Percentiles rank a stretch among this genome's conserved stretches.
These are phyloP conservation scores for Lissocephala sabroskyi DNA, from an alignment of 2,888 invertebrate species.

Conservation along the genomic window DNA sequence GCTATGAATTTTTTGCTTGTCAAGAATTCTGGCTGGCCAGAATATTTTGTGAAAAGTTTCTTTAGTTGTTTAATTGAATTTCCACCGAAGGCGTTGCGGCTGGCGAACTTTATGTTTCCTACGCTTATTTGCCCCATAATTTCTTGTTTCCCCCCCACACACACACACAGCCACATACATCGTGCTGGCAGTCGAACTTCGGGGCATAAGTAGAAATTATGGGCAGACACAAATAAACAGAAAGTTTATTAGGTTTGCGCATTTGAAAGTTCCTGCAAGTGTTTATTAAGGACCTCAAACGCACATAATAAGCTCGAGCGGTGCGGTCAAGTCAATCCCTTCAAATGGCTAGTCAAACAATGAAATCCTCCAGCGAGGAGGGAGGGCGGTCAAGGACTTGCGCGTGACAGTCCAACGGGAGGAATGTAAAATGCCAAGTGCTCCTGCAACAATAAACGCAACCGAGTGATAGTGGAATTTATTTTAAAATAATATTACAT, in stretches of 20 bases:
- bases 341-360: constrained; percentile 20
- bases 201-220: constrained; percentile 30
- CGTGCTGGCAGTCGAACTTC: neutral
- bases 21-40: too few relatives aligned
- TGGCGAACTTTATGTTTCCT: constrained; percentile 9
- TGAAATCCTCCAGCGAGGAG: constrained; percentile 63
- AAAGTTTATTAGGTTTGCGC: too few relatives aligned
- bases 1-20: too few relatives aligned
- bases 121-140: constrained; percentile 8
- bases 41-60: constrained; percentile 35
- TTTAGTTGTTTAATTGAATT: constrained; percentile 62
- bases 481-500: constrained; percentile 57
- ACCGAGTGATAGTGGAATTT: constrained; percentile 36
- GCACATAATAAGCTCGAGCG: constrained; percentile 63
- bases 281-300: constrained; percentile 61
- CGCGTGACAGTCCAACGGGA: too few relatives aligned
- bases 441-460: constrained; percentile 4
- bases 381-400: constrained; percentile 22
- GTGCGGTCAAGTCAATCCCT: too few relatives aligned
- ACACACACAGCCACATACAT: neutral
- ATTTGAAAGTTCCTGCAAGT: constrained; percentile 47
- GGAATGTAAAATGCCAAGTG: neutral
- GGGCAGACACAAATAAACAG: constrained; percentile 30
- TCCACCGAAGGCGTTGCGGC: constrained; percentile 51
- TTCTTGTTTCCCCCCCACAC: neutral